phyloP scores from a whole-genome alignment of 2,888 invertebrate species.

The Sisyra nigra region DNA sequence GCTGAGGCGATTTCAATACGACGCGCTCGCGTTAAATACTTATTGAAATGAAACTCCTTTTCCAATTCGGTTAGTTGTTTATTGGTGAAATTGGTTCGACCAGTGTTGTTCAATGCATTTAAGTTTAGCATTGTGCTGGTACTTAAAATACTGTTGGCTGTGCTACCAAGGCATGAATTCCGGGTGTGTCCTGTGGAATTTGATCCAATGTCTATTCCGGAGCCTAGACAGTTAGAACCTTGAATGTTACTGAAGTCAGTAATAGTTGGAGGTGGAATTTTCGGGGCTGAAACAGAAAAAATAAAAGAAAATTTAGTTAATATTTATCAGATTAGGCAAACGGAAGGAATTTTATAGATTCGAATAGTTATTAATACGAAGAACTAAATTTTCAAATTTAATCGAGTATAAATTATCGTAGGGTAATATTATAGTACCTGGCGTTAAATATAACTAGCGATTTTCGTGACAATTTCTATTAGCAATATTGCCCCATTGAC shows the following conservation, averaged over 20 bases:
- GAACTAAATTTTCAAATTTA: too few relatives aligned
- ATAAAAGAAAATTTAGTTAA: slow-evolving; percentile 4
- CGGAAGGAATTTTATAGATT: background rate
- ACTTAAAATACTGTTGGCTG: slow-evolving; percentile 25
- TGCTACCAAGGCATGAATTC: slow-evolving; percentile 25
- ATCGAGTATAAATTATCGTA: too few relatives aligned
- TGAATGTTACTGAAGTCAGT: slow-evolving; percentile 19
- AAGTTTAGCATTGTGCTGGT: slow-evolving; percentile 25
- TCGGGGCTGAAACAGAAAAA: slow-evolving; percentile 39
- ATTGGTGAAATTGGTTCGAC: slow-evolving; percentile 97
- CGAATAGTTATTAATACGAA: too few relatives aligned
- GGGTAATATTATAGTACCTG: too few relatives aligned
- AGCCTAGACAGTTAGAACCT: slow-evolving; percentile 31
- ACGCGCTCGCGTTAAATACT: slow-evolving; percentile 91
- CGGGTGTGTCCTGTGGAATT: slow-evolving; percentile 28
- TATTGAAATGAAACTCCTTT: slow-evolving; percentile 99
- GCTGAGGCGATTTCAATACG: slow-evolving; percentile 96
- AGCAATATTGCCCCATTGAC: too few relatives aligned
- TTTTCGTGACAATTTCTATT: too few relatives aligned
- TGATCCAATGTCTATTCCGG: slow-evolving; percentile 31
- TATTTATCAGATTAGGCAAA: background rate
- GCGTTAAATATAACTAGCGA: too few relatives aligned
- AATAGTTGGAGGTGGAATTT: slow-evolving; percentile 33
- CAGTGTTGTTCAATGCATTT: slow-evolving; percentile 59
- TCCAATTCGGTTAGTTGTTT: slow-evolving; percentile 98